Evolutionary conservation across 2,113 vertebrate species (phyloP).

Genomic region (Montifringilla adamsi): DNA sequence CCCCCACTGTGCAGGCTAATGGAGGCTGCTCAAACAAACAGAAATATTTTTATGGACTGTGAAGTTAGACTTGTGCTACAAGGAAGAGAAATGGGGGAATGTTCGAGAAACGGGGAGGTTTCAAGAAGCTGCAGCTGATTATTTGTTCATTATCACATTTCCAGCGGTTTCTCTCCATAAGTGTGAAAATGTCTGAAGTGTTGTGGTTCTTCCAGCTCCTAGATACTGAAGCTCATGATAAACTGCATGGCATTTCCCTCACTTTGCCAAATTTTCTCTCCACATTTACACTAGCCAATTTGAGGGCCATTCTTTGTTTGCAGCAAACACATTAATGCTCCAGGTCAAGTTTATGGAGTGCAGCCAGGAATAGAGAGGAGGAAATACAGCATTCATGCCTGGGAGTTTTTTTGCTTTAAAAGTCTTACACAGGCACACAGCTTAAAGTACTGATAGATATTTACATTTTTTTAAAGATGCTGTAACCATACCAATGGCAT

Average conservation of each 20-base stretch:
- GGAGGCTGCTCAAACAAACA: background rate
- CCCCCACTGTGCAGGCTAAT: background rate
- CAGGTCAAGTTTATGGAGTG: background rate
- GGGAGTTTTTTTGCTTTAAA: background rate
- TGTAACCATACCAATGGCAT: background rate
- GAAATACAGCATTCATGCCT: background rate
- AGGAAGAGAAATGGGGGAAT: background rate
- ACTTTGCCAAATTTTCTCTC: background rate
- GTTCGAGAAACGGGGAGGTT: background rate
- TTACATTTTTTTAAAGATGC: background rate
- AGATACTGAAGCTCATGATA: background rate
- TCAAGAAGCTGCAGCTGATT: background rate
- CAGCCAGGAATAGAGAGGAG: background rate
- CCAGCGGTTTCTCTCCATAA: background rate
- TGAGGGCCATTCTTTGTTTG: background rate
- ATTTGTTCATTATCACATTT: background rate
- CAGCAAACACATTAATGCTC: background rate
- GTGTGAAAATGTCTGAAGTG: background rate
- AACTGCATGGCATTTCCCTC: background rate
- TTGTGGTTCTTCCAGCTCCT: background rate
- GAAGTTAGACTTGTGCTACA: background rate
- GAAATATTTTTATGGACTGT: constrained; percentile 14
- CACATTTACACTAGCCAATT: background rate
- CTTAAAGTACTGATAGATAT: background rate
- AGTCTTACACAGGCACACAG: background rate